Evolutionary conservation across 2,888 invertebrate species (phyloP).

Genomic region (Diplolepis rosae): DNA sequence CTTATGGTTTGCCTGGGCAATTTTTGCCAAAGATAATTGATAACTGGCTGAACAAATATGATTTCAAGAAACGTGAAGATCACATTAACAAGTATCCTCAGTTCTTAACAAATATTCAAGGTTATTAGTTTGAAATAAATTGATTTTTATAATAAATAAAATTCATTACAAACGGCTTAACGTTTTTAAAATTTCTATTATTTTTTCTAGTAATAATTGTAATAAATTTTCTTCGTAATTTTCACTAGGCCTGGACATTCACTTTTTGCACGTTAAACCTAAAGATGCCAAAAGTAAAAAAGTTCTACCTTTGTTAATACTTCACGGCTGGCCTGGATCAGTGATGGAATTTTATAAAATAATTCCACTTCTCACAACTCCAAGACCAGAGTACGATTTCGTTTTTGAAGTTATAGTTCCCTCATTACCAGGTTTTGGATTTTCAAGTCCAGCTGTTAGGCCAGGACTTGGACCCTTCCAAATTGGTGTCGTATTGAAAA

Average conservation of each 20-base stretch:
- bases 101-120: constrained; percentile 63
- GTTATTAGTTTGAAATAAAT: constrained; percentile 44
- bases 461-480: constrained; percentile 79
- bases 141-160: no score
- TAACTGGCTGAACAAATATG: constrained; percentile 77
- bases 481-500: constrained; percentile 78
- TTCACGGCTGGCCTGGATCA: constrained; percentile 95
- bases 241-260: constrained; percentile 76
- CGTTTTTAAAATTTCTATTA: no score
- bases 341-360: constrained; percentile 88
- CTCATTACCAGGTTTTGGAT: constrained; percentile 72
- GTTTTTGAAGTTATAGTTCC: constrained; percentile 80
- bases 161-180: no score
- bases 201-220: neutral
- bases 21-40: constrained; percentile 71
- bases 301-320: constrained; percentile 80
- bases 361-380: constrained; percentile 80
- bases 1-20: constrained; percentile 76
- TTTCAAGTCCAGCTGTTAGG: constrained; percentile 76
- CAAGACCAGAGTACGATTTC: constrained; percentile 75
- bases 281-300: constrained; percentile 55
- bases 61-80: constrained; percentile 76
- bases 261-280: constrained; percentile 82
- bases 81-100: constrained; percentile 75
- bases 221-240: no score